phyloP scores from a whole-genome alignment of 2,797 vertebrate species.

The Vespertilio murinus region DNA sequence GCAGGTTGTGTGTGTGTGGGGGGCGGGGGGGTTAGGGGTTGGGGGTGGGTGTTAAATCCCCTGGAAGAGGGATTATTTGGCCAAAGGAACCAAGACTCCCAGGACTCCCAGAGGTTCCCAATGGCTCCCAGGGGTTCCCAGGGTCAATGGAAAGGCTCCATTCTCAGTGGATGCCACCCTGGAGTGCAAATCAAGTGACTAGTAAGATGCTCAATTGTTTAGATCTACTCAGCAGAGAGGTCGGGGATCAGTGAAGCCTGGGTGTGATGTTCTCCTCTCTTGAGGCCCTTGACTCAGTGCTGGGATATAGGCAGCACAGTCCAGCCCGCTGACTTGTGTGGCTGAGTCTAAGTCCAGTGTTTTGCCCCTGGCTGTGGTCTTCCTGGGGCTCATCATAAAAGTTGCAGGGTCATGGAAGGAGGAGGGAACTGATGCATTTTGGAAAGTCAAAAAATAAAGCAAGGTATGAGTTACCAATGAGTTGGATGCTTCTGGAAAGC shows the following conservation, averaged over 20 bases:
- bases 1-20: no score
- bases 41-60: rapidly evolving
- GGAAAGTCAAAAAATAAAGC: not conserved
- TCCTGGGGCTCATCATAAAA: not conserved
- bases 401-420: not conserved
- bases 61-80: not conserved
- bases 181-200: not conserved
- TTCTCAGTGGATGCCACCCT: not conserved
- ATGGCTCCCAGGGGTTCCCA: no score
- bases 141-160: not conserved
- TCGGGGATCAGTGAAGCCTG: not conserved
- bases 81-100: not conserved
- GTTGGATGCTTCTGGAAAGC: not conserved
- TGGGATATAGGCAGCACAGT: not conserved
- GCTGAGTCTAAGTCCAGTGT: not conserved
- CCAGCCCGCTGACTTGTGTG: not conserved
- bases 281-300: not conserved
- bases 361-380: not conserved
- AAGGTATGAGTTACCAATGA: not conserved
- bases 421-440: not conserved
- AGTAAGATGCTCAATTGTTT: not conserved
- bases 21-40: no score
- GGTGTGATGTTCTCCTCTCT: not conserved
- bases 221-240: not conserved
- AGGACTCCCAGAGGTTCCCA: no score